Base-by-base conservation (phyloP, 2,888 invertebrate genomes). In the Glyphotaelius pellucidus region DNA sequence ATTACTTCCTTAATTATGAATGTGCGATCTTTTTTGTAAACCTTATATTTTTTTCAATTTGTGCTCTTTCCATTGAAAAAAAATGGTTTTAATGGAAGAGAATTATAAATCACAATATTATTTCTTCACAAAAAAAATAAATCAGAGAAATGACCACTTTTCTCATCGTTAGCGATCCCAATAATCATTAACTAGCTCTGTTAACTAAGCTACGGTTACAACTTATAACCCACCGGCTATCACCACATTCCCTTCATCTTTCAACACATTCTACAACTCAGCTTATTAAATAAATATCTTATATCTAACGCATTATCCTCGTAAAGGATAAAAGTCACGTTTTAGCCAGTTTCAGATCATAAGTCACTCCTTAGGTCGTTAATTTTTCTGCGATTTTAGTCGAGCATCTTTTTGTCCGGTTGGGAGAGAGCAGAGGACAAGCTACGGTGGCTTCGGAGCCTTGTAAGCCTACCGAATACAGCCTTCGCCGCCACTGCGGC, bases 321-420 rank as follows among this genome's bases (percentile, higher is more conserved):
- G n/a, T 67, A n/a, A 67, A n/a, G 67, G 67, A 67, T 67, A 67
- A n/a, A 67, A 67, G 67, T 67, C 67, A 25, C 25, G 67, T 67
- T n/a, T 25, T 32, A n/a, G 42, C 30, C 47, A 30, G 47, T 30
- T n/a, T n/a, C 38, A 11, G 15, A 25, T 86, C 86, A 42, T 42
- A 86, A 86, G 86, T 86, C 38, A 35, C 85, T 38, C 11, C 35
- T 25, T 38, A 35, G 85, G 38, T 85, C 85, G 47, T 86, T 86
- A 35, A 86, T 86, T 86, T 86, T 86, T 42, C 86, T 7, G 86
- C 47, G 25, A 86, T 42, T 15, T 86, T 42, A 47, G 86, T 83
- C n/a, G 47, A 9, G 86, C 11, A 32, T 42, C 86, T 86, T 47
- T 32, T 42, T 86, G 86, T 86, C 47, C 42, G 42, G 38, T 25